Base-by-base conservation (phyloP, 1,140 invertebrate genomes). In the Drosophila tristis region DNA sequence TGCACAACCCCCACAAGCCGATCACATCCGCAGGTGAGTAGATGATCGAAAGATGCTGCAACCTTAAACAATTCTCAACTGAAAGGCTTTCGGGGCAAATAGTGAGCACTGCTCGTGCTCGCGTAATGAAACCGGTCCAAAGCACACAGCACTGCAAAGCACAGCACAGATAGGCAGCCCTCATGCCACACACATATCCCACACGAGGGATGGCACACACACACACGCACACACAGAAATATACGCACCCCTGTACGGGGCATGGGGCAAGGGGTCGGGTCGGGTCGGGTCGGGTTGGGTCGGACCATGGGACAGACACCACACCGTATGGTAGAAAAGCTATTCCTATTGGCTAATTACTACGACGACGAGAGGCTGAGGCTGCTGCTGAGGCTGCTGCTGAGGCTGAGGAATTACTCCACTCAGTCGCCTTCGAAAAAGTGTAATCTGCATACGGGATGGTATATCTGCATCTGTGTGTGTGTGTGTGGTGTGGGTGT, bases 261-360 rank as follows among this genome's bases (percentile, higher is more conserved):
- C 29, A 58, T 11, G 16, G 29, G 29, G 26, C 23, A 15, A 2
- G 51, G 3, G 31, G 9, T 15, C 4, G n/a, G n/a, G n/a, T 20
- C 20, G 20, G 20, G 20, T 20, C 2, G 20, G 20, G 20, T 20
- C 20, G 20, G 20, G 20, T 20, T 20, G 26, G 1, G 35, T 43
- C 29, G 67, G 50, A 63, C 0, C 35, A 53, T 31, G 67, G 50
- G 63, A 81, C 62, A 81, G 60, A 55, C 70, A 78, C 68, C 73
- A 53, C 56, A 77, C 55, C 23, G 82, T 75, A 13, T 39, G 35
- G 35, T 39, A 39, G 35, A 70, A 81, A 78, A 82, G 82, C 82
- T 76, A 76, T 87, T 87, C 82, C 82, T 79, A 87, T 87, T 87
- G 82, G 82, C 82, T 87, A 87, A 87, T 87, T 87, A 87, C 78